Base-by-base conservation (phyloP, 2,797 vertebrate genomes). In the Esox lucius region DNA sequence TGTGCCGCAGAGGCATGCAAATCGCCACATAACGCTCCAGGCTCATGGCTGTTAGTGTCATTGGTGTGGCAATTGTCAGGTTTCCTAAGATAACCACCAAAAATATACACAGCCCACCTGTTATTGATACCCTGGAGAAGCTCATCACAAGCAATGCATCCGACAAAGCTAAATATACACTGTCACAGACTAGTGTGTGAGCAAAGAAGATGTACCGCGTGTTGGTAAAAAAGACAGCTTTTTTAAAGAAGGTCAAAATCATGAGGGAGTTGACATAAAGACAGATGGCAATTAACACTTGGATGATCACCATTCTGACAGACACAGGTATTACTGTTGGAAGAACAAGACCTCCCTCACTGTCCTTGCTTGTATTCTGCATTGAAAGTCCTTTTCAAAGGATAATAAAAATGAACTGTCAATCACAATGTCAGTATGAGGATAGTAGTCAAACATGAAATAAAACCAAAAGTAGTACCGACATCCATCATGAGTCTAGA, bases 181-280 rank as follows among this genome's bases (percentile, higher is more conserved):
- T 76, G 72, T 93, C 90, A 17, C 78, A 84, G 64, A 90, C 22
- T 1, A 93, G 61, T 2, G 83, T 86, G 61, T 71, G 79, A 22
- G 80, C 85, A 74, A 93, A 92, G 9, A 92, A 80, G 59, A 92
- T 79, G 48, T 93, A 92, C 2, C 90, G 87, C 28, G 83, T 85
- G 26, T 78, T 88, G 28, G 67, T 83, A 53, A 78, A 80, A 69
- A 92, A 91, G 4, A 35, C 42, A 0, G 84, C 74, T 51, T 87
- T 90, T 74, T 76, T 82, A 15, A 85, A 80, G 71, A 91, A 88
- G 0, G 78, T 90, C 71, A 61, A 67, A 6, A 91, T 85, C 19
- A 90, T 74, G 12, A 87, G 3, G 19, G 69, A 13, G 67, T 93
- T 91, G 4, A 92, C 80, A 74, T 59, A 85, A 1, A 92, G 87